phyloP scores from a whole-genome alignment of 2,888 invertebrate genomes.

The Oligia strigilis region DNA sequence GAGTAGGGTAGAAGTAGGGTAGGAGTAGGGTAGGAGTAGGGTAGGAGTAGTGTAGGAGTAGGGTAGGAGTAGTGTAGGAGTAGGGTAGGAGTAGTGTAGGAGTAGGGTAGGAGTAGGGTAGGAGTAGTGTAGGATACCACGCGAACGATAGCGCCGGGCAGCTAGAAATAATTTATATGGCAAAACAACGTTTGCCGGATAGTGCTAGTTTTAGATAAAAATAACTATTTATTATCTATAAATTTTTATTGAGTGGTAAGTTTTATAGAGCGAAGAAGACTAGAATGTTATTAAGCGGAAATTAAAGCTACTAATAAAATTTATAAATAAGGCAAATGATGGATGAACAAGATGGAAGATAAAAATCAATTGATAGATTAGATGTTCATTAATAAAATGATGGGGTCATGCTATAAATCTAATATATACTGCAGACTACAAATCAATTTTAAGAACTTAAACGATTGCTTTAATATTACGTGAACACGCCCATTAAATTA shows the following conservation, averaged over 20 bases:
- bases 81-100: too few relatives aligned
- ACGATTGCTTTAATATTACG: constrained; percentile 17
- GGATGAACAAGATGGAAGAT: not conserved
- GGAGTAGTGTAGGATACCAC: too few relatives aligned
- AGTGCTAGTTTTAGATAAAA: not conserved
- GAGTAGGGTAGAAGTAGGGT: too few relatives aligned
- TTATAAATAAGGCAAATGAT: not conserved
- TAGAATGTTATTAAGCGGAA: not conserved
- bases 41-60: too few relatives aligned
- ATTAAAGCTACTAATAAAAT: not conserved
- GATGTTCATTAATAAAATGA: not conserved
- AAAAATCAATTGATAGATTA: not conserved
- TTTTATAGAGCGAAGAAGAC: not conserved
- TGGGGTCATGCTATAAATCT: not conserved
- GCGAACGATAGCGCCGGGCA: too few relatives aligned
- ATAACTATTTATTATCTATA: not conserved
- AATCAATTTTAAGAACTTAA: constrained; percentile 28
- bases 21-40: too few relatives aligned
- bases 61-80: too few relatives aligned
- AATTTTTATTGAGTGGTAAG: not conserved
- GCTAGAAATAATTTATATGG: too few relatives aligned
- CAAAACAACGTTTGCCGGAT: too few relatives aligned
- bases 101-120: too few relatives aligned
- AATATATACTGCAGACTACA: not conserved
- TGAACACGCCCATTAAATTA: constrained; percentile 27